Evolutionary conservation across 2,888 invertebrate species (phyloP), one percentile per base, ranked within the genome.

Genomic region (Bugulina stolonifera): DNA sequence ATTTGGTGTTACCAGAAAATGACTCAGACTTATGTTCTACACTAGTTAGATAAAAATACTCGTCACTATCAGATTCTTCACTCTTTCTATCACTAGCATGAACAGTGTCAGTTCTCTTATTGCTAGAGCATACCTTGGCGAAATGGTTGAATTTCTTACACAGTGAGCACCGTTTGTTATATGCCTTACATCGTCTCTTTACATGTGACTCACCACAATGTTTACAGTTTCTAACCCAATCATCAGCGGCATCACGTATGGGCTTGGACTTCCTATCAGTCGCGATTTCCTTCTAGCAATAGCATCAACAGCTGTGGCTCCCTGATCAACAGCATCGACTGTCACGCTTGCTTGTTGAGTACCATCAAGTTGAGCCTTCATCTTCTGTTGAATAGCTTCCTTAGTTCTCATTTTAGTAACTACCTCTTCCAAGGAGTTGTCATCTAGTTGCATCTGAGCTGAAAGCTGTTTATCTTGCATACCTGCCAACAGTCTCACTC

Each of bases 291-390:
- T 55, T 5, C 25, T 55, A n/a, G n/a, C n/a, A n/a, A n/a, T n/a
- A n/a, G n/a, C n/a, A n/a, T n/a, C n/a, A n/a, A n/a, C n/a, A n/a
- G n/a, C n/a, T n/a, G n/a, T n/a, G n/a, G n/a, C n/a, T n/a, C n/a
- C n/a, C n/a, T n/a, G n/a, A n/a, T n/a, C n/a, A n/a, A n/a, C n/a
- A n/a, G n/a, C n/a, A n/a, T n/a, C n/a, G 5, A 64, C 64, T 1
- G 64, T 27, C 2, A 64, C 25, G n/a, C n/a, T n/a, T 34, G 32
- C 64, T 64, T 29, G 64, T 32, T 32, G 25, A 5, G 25, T 32
- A 2, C 64, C 64, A 64, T 64, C 64, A 14, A 64, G 64, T 32
- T 64, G 29, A n/a, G 64, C 32, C 32, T 64, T 64, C 32, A 29
- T 27, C 5, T 64, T 64, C 34, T 64, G 64, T 29, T 27, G 29